Base-by-base conservation (phyloP, 2,888 invertebrate species). In the Pocota personata region DNA sequence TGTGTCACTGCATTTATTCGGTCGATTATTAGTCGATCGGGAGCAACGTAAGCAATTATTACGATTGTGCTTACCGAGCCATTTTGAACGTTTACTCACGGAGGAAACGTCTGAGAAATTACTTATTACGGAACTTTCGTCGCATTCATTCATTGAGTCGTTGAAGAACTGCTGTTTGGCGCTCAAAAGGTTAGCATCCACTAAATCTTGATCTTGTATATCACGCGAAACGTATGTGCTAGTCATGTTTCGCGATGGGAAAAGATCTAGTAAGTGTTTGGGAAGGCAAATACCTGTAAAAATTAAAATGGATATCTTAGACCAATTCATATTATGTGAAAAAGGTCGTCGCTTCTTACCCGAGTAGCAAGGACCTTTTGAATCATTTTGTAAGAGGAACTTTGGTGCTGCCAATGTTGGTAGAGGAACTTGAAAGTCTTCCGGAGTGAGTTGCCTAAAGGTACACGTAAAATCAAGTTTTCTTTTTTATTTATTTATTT, bases 31-130 rank as follows among this genome's bases (percentile, higher is more conserved):
- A 2, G 90, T 89, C n/a, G 88, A 89, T 0, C 92, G 91, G 3
- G 91, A 90, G 82, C 93, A 93, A 50, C 90, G 88, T 8, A 93
- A 88, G 75, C 93, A 93, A 86, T 89, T 91, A 27, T 88, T 90
- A 4, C 91, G 91, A 19, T 91, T 91, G 77, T 92, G 92, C 79
- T 91, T 92, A 14, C 90, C 90, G 43, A 89, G 87, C 90, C 91
- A 92, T 87, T 91, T 92, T 10, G 89, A 88, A 40, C 91, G 91
- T 77, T 92, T 92, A 62, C 92, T 92, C 32, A 91, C 90, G 37
- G 91, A 91, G 0, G 92, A 92, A 27, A 93, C 89, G 87, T 93
- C 93, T 12, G 93, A 93, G n/a, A 92, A 89, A 57, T 92, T 93
- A 43, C 93, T 93, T 76, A 92, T 92, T 3, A 91, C 89, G 30